phyloP scores from a whole-genome alignment of 2,888 invertebrate genomes.

The Lithophane socia region DNA sequence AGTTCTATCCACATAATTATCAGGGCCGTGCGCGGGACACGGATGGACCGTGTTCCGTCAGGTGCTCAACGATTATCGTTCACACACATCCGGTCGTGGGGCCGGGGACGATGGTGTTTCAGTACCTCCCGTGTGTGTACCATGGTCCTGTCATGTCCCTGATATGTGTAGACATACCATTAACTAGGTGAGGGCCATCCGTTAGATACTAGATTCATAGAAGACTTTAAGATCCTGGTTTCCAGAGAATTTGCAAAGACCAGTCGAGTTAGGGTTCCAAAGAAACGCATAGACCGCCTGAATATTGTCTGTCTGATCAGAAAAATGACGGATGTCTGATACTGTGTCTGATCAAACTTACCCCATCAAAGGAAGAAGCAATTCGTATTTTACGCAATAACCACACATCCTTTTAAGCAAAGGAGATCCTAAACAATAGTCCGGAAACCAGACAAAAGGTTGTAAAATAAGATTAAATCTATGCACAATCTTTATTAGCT shows the following conservation, averaged over 20 bases:
- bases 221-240: neutral
- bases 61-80: neutral
- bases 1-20: too few species aligned
- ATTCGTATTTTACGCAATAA: neutral
- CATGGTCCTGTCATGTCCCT: neutral
- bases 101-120: neutral
- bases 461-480: slow-evolving; percentile 37
- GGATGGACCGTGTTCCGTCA: neutral
- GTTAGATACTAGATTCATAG: neutral
- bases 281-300: neutral
- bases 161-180: neutral
- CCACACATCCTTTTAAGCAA: slow-evolving; percentile 17
- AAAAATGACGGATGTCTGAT: neutral
- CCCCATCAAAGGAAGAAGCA: slow-evolving; percentile 16
- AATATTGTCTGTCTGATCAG: neutral
- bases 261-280: too few species aligned
- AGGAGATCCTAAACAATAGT: slow-evolving; percentile 37
- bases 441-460: slow-evolving; percentile 42
- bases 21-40: neutral
- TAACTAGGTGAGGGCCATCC: neutral
- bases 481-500: slow-evolving; percentile 34
- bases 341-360: neutral
- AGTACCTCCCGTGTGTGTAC: neutral
- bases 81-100: neutral
- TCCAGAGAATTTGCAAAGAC: neutral